These are phyloP conservation scores for Camponotus pennsylvanicus DNA, from an alignment of 1,140 invertebrate species.

Conservation along the genomic window DNA sequence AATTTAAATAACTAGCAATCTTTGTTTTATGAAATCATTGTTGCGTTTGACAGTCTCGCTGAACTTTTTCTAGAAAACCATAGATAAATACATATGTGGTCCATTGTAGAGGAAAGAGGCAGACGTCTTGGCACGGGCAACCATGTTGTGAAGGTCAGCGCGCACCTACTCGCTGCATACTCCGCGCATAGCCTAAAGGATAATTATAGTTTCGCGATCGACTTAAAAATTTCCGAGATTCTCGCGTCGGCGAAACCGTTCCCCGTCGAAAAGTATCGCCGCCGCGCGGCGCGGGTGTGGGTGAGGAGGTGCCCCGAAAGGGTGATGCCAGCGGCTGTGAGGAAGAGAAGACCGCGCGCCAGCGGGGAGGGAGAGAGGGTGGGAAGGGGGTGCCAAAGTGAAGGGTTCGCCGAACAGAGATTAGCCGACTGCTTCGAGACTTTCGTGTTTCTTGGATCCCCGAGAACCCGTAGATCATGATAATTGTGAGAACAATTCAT, in stretches of 20 bases:
- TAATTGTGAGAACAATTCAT: constrained; percentile 87
- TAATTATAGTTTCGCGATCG: constrained; percentile 80
- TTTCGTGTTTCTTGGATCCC: constrained; percentile 85
- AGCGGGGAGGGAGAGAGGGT: constrained; percentile 13
- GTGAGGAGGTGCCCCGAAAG: constrained; percentile 62
- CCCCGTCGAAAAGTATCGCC: constrained; percentile 64
- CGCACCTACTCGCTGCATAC: constrained; percentile 71
- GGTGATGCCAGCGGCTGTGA: constrained; percentile 42
- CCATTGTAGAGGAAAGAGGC: constrained; percentile 52
- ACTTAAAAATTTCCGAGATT: constrained; percentile 78
- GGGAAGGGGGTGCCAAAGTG: constrained; percentile 77
- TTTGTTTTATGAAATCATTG: neutral
- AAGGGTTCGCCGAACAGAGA: constrained; percentile 85
- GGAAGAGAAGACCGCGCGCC: neutral
- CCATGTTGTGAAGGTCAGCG: constrained; percentile 27
- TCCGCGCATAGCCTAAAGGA: constrained; percentile 73
- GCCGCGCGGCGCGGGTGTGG: constrained; percentile 58
- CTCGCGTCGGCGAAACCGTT: constrained; percentile 64
- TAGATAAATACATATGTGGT: neutral
- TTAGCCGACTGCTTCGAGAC: constrained; percentile 81
- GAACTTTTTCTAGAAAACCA: constrained; percentile 44
- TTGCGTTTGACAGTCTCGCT: constrained; percentile 13
- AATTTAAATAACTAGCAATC: neutral
- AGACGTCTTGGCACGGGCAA: constrained; percentile 9
- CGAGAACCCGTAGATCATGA: constrained; percentile 85